A percentile compares a stretch with the other conserved stretches of the same genome.
Conservation (phyloP, 2,888 invertebrate genomes). For the Volucella inflata region DNA sequence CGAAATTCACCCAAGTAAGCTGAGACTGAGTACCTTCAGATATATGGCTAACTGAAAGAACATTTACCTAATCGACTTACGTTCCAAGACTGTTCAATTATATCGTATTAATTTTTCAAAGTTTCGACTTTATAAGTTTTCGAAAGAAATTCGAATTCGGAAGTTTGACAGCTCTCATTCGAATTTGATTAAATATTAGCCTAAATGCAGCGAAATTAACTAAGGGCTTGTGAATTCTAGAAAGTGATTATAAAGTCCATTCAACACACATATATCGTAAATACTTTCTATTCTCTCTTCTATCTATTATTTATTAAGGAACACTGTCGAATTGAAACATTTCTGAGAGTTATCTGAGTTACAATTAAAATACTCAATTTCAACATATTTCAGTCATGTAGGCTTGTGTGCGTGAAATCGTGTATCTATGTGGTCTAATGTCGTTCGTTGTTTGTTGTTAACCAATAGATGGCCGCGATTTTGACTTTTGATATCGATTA, state of each 20-base stretch:
- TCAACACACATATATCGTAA: conserved; percentile 4
- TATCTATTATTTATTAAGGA: conserved; percentile 25
- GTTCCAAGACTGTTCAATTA: too few species aligned
- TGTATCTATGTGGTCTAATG: conserved; percentile 53
- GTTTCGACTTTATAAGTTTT: not conserved
- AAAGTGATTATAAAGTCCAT: conserved; percentile 58
- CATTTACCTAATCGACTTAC: too few species aligned
- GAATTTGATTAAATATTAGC: conserved; percentile 37
- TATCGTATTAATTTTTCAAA: too few species aligned
- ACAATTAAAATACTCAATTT: conserved; percentile 26
- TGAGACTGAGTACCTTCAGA: too few species aligned
- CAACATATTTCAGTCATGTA: conserved; percentile 29
- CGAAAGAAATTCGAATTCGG: conserved; percentile 39
- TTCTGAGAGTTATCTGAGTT: conserved; percentile 24
- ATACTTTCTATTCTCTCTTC: conserved; percentile 27
- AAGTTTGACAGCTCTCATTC: conserved; percentile 31
- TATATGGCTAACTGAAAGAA: too few species aligned
- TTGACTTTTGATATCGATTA: conserved; percentile 75
- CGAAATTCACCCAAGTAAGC: too few species aligned
- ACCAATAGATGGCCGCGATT: conserved; percentile 75
- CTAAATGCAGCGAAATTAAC: conserved; percentile 15
- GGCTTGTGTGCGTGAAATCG: conserved; percentile 19
- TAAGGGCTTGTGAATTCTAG: conserved; percentile 42
- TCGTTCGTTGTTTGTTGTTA: conserved; percentile 69
- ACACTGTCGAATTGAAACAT: conserved; percentile 56